A percentile compares a stretch with the other conserved stretches of the same genome.
Evolutionary conservation across 2,888 invertebrate genomes (phyloP).

Genomic region (Acronicta leporina): DNA sequence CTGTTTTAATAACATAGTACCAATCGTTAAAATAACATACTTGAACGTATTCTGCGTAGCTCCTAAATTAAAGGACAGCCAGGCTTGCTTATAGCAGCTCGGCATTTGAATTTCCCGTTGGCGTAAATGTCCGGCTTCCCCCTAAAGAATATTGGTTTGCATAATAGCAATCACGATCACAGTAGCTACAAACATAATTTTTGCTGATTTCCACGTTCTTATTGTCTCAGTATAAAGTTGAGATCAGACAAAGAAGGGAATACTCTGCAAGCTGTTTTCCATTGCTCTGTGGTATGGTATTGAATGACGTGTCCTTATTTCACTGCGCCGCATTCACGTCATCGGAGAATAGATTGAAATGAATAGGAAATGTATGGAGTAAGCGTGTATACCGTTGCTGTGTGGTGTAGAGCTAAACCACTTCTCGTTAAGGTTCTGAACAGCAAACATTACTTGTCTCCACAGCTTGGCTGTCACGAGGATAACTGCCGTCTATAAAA

Average conservation of each 20-base stretch:
- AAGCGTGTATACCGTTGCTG: constrained; percentile 38
- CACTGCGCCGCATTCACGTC: constrained; percentile 68
- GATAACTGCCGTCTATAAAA: constrained; percentile 14
- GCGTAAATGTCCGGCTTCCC: constrained; percentile 54
- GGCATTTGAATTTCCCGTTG: constrained; percentile 36
- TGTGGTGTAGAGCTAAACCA: constrained; percentile 26
- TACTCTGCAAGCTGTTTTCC: constrained; percentile 46
- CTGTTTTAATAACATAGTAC: constrained; percentile 39
- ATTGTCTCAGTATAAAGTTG: constrained; percentile 56
- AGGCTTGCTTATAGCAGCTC: constrained; percentile 12
- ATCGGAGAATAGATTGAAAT: constrained; percentile 60
- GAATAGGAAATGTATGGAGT: constrained; percentile 57
- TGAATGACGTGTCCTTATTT: constrained; percentile 82
- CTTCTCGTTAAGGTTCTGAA: constrained; percentile 38
- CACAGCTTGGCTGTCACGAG: constrained; percentile 9
- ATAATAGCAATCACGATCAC: constrained; percentile 57
- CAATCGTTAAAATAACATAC: constrained; percentile 7
- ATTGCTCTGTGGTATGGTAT: constrained; percentile 71
- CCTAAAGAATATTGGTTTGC: constrained; percentile 58
- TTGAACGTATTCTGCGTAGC: neutral
- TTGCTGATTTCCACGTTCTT: constrained; percentile 32
- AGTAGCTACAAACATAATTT: constrained; percentile 50
- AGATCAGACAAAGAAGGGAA: constrained; percentile 39
- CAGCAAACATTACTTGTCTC: constrained; percentile 19
- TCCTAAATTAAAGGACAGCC: constrained; percentile 16